These are phyloP conservation scores for Cyphomyrus plagiostoma DNA, from an alignment of 2,113 vertebrate genomes.

Conservation along the genomic window DNA sequence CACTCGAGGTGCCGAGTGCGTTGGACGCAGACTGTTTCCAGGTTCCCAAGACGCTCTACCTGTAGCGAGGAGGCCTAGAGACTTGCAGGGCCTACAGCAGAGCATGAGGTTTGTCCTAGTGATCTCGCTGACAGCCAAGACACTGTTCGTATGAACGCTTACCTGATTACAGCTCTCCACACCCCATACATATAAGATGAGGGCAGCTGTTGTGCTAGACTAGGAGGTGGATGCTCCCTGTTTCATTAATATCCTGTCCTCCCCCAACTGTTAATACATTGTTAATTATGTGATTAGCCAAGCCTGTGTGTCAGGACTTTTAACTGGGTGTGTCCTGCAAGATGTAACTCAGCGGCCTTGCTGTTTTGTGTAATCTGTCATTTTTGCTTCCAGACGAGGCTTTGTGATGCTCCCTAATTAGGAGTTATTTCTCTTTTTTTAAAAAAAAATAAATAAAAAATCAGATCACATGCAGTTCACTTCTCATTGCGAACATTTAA, in stretches of 20 bases:
- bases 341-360: not conserved
- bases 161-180: not conserved
- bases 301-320: not conserved
- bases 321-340: not conserved
- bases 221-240: not conserved
- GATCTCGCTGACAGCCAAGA: not conserved
- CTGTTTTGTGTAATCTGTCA: not conserved
- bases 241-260: not conserved
- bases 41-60: not conserved
- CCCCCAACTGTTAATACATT: not conserved
- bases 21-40: not conserved
- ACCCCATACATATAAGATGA: not conserved
- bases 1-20: not conserved
- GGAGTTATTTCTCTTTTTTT: not conserved
- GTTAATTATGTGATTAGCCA: conserved; percentile 1
- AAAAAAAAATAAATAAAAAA: not conserved
- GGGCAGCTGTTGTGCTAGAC: not conserved
- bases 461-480: not conserved
- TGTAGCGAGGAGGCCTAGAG: not conserved
- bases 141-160: not conserved
- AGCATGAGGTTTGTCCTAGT: not conserved
- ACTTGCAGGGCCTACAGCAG: not conserved
- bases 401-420: not conserved
- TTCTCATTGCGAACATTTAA: not conserved
- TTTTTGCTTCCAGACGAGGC: not conserved